Base-by-base conservation (phyloP, 1,140 invertebrate genomes). In the Hycleus phaleratus region DNA sequence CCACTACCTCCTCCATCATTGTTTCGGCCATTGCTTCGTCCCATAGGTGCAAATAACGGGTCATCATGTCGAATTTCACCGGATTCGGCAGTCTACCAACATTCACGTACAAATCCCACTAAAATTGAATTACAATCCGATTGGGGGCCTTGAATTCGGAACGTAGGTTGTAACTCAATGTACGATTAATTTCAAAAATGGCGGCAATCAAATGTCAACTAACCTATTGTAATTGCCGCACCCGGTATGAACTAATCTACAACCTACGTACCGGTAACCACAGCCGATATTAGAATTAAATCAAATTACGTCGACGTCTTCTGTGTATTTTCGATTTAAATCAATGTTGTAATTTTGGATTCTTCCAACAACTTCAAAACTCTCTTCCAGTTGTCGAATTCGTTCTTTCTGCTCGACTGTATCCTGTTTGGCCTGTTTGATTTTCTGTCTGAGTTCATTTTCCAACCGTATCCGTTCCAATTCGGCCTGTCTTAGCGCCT, bases 61-160 rank as follows among this genome's bases (percentile, higher is more conserved):
- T 81, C 66, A 85, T 73, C 49, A 83, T 76, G 4, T 76, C 72
- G 8, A 79, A 70, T 59, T 75, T 74, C 3, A 70, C 72, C 0
- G 82, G 79, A 68, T 84, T 79, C 0, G 84, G 84, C n/a, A 85
- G 69, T 24, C 82, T 79, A 48, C 83, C 80, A 63, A 83, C 85
- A 6, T 76, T 76, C 69, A 84, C 74, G 59, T 81, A 84, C 38
- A 79, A 76, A 26, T 75, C 57, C 84, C 84, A 86, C 71, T 86
- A 65, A 26, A 75, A 69, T 42, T 1, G 11, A 12, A 48, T 32
- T 32, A 5, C 32, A 32, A 32, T 32, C 7, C 26, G 26, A 32
- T 32, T 5, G 7, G 4, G 4, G 32, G 7, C 7, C 32, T 5
- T 5, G 32, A 5, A 7, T 32, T 7, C 32, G 32, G 4, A 5